These are phyloP conservation scores for Shargacucullia verbasci DNA, from an alignment of 2,888 invertebrate genomes.

Conservation along the genomic window DNA sequence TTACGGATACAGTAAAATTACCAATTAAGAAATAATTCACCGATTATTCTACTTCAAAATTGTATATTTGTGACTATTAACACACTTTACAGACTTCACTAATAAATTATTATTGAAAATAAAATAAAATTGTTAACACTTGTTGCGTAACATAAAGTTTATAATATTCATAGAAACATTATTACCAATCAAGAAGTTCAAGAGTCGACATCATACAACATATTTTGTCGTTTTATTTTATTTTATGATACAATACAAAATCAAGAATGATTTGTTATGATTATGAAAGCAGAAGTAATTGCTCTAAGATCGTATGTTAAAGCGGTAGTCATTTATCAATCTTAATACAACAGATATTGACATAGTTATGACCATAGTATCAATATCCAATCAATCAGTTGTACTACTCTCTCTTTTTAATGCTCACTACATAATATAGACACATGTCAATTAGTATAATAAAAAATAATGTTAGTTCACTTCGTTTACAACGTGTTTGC, in stretches of 20 bases:
- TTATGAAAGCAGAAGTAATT: constrained; percentile 24
- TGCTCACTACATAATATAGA: constrained; percentile 31
- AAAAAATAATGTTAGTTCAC: constrained; percentile 26
- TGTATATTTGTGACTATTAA: constrained; percentile 19
- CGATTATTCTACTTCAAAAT: constrained; percentile 17
- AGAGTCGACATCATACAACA: background rate
- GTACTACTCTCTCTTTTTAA: constrained; percentile 48
- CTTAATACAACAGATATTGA: constrained; percentile 35
- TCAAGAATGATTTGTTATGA: constrained; percentile 5
- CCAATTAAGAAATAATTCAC: background rate
- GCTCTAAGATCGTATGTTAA: constrained; percentile 17
- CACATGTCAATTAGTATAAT: constrained; percentile 18
- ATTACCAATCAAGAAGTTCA: constrained; percentile 29
- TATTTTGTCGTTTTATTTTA: background rate
- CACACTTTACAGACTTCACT: constrained; percentile 13
- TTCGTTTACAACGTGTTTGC: background rate
- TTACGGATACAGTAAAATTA: constrained; percentile 8
- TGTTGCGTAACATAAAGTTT: constrained; percentile 18
- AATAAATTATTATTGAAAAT: constrained; percentile 39
- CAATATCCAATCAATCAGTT: constrained; percentile 42
- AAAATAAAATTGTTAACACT: constrained; percentile 29
- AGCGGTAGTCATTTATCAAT: constrained; percentile 33
- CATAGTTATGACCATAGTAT: constrained; percentile 36
- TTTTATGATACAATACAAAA: constrained; percentile 5
- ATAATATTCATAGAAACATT: constrained; percentile 34